Conservation (phyloP, 2,797 vertebrate species). For the Muscicapa striata region DNA sequence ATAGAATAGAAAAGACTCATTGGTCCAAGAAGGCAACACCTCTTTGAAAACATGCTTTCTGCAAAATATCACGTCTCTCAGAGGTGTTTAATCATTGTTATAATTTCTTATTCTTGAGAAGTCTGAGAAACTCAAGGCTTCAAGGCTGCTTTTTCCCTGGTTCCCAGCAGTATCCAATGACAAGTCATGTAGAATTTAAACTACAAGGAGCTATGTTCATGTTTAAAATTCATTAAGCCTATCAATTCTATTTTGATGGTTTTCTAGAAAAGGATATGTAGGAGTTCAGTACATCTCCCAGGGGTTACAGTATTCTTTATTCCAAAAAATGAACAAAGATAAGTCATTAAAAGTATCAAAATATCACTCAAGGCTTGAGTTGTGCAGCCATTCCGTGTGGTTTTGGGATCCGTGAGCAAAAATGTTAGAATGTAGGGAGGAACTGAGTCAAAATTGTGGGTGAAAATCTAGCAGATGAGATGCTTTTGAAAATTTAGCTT, state of each 20-base stretch:
- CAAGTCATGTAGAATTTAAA: background rate
- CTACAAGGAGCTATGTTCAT: background rate
- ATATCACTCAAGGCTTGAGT: background rate
- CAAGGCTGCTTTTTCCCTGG: too few species aligned
- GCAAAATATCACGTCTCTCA: too few species aligned
- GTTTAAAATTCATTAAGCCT: background rate
- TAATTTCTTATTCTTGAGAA: too few species aligned
- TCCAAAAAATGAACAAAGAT: background rate
- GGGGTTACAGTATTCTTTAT: background rate
- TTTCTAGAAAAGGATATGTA: conserved; percentile 7
- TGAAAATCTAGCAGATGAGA: background rate
- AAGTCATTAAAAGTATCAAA: background rate
- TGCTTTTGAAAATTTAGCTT: background rate
- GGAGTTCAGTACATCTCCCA: background rate
- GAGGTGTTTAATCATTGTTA: too few species aligned
- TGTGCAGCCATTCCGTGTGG: background rate
- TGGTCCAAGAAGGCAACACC: too few species aligned
- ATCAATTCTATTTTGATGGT: background rate
- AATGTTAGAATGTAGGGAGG: background rate
- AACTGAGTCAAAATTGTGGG: background rate
- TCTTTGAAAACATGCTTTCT: too few species aligned
- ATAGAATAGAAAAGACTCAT: too few species aligned
- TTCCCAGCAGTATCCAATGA: too few species aligned
- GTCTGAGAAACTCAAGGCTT: too few species aligned
- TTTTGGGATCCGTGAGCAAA: background rate